phyloP scores from a whole-genome alignment of 1,140 invertebrate genomes.

The Drosophila trapezifrons region DNA sequence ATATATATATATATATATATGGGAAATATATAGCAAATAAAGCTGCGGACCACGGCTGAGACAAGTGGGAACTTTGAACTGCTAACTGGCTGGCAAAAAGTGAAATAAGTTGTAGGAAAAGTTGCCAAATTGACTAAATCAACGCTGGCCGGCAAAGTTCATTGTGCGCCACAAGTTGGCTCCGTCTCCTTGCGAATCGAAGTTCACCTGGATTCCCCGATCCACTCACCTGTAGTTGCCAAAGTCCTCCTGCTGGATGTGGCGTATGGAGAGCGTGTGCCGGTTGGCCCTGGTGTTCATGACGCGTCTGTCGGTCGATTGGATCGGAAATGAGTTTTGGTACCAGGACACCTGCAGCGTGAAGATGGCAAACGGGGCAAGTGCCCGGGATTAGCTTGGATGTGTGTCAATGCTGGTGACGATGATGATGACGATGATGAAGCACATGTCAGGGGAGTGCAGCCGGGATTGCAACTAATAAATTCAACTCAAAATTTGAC shows the following conservation, averaged over 20 bases:
- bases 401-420: conserved; percentile 2
- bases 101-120: conserved; percentile 69
- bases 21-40: conserved; percentile 38
- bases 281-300: conserved; percentile 87
- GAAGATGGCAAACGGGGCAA: conserved; percentile 17
- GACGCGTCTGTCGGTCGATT: conserved; percentile 86
- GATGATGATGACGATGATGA: conserved; percentile 5
- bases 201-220: conserved; percentile 16
- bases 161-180: conserved; percentile 55
- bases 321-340: conserved; percentile 88
- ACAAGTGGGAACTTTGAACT: conserved; percentile 40
- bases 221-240: conserved; percentile 87
- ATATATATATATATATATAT: conserved; percentile 36
- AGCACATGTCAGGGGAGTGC: conserved; percentile 23
- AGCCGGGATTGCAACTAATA: conserved; percentile 43
- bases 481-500: conserved; percentile 55
- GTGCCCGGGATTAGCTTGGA: conserved; percentile 29
- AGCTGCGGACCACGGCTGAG: conserved; percentile 31
- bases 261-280: conserved; percentile 87
- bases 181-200: conserved; percentile 3
- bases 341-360: conserved; percentile 87
- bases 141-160: conserved; percentile 60
- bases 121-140: conserved; percentile 76
- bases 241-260: conserved; percentile 88
- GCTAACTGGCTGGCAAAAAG: conserved; percentile 64